Conservation (phyloP, 2,113 vertebrate genomes). For the Pseudopipra pipra region DNA sequence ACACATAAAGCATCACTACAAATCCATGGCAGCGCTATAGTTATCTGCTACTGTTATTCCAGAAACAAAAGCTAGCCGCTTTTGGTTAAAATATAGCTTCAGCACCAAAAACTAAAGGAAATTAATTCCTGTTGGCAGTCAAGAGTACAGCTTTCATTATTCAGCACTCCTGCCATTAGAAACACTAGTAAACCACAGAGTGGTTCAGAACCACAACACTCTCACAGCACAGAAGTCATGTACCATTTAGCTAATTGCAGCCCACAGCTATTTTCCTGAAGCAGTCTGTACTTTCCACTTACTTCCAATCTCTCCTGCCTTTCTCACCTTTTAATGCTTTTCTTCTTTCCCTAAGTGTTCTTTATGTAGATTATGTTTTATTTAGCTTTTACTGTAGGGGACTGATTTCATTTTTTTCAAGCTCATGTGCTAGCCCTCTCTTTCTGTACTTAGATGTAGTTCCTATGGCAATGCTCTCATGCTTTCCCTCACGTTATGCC, state of each 20-base stretch:
- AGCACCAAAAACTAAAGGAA: constrained; percentile 6
- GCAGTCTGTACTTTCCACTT: background rate
- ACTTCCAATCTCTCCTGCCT: background rate
- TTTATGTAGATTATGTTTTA: background rate
- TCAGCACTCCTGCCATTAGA: background rate
- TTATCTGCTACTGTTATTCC: background rate
- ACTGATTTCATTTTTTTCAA: background rate
- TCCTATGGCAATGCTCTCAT: background rate
- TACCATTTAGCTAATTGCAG: constrained; percentile 26
- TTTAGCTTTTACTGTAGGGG: constrained; percentile 8
- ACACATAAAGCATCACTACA: background rate
- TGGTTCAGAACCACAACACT: background rate
- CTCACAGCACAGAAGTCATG: background rate
- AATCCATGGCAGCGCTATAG: background rate
- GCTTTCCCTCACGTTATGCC: background rate
- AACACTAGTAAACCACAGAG: background rate
- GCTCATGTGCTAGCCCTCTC: background rate
- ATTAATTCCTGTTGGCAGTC: background rate
- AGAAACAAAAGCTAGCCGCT: constrained; percentile 22
- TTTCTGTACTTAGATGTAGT: background rate
- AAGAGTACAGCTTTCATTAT: background rate
- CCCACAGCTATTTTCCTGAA: background rate
- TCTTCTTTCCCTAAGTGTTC: background rate
- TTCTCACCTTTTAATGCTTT: constrained; percentile 10
- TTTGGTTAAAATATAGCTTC: constrained; percentile 16